Evolutionary conservation across 2,888 invertebrate genomes (phyloP), one percentile per base, ranked within the genome.

Genomic region (Torymus auratus): DNA sequence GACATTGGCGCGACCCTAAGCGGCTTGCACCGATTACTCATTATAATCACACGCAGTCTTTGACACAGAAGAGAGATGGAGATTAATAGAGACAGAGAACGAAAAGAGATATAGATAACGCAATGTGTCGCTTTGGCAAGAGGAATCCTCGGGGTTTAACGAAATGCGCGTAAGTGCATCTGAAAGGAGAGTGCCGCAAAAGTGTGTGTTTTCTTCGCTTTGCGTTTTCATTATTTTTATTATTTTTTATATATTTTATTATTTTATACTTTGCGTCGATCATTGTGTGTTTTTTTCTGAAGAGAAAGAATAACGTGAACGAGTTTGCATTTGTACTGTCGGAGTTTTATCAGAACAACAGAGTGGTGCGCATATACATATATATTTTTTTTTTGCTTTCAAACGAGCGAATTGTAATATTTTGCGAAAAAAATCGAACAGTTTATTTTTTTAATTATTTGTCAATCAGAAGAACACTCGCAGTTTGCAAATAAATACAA

Each of bases 311-410:
- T 50, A 74, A 7, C 67, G 52, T 67, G 17, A 67, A 65, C 50
- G 56, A 58, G 15, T 70, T 62, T 68, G 15, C 17, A 28, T 69
- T 76, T 77, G 78, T 79, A 79, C 68, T 79, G 62, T 69, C 62
- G 61, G 56, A 68, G 28, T 73, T 79, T 55, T 56, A 28, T 28
- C 13, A 78, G 41, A 60, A 71, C 78, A 74, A 74, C 58, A 67
- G 56, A 62, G 62, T 64, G 72, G 62, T 69, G 55, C 55, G 69
- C 17, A 60, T 53, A 15, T 17, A 28, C 7, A 28, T 28, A 28
- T 28, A 62, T n/a, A 14, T 74, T 15, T 78, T 71, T 65, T 52
- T 28, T 58, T 71, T 65, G 53, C 55, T 52, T 23, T 50, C 52
- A 14, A 75, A 65, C 23, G 11, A 64, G 61, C 17, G 52, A 41